Percentiles rank a stretch among this genome's conserved stretches.
phyloP scores from a whole-genome alignment of 1,140 invertebrate genomes.

The Apis mellifera region DNA sequence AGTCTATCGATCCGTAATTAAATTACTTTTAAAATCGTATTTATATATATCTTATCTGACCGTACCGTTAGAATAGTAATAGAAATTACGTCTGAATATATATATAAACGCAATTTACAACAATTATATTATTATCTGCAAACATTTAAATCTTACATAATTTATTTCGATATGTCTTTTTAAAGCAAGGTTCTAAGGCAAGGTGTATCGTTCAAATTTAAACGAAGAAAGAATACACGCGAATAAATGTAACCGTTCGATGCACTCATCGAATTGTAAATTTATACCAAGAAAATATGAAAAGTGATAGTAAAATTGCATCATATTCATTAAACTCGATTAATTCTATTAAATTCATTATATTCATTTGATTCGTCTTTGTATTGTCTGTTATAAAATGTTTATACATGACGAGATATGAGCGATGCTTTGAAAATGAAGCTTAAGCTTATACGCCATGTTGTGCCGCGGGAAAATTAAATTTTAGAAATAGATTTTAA shows the following conservation, averaged over 20 bases:
- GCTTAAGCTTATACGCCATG: background rate
- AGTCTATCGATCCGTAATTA: conserved; percentile 19
- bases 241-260: background rate
- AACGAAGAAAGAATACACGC: too few species aligned
- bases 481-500: background rate
- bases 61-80: conserved; percentile 16
- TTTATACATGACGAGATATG: background rate
- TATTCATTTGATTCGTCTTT: background rate
- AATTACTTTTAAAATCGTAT: conserved; percentile 23
- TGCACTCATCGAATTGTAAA: background rate
- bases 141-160: background rate
- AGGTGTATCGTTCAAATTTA: background rate
- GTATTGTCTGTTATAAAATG: too few species aligned
- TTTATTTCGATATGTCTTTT: background rate
- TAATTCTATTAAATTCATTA: background rate
- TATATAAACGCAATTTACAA: conserved; percentile 34
- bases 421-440: background rate
- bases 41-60: conserved; percentile 21
- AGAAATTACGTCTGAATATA: conserved; percentile 23
- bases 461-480: background rate
- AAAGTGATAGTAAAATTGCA: background rate
- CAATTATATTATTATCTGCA: conserved; percentile 16
- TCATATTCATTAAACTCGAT: background rate
- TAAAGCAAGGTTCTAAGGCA: background rate
- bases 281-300: background rate